A percentile compares a stretch with the other conserved stretches of the same genome.
These are phyloP conservation scores for Anas capensis DNA, from an alignment of 2,797 vertebrate genomes.

Conservation along the genomic window DNA sequence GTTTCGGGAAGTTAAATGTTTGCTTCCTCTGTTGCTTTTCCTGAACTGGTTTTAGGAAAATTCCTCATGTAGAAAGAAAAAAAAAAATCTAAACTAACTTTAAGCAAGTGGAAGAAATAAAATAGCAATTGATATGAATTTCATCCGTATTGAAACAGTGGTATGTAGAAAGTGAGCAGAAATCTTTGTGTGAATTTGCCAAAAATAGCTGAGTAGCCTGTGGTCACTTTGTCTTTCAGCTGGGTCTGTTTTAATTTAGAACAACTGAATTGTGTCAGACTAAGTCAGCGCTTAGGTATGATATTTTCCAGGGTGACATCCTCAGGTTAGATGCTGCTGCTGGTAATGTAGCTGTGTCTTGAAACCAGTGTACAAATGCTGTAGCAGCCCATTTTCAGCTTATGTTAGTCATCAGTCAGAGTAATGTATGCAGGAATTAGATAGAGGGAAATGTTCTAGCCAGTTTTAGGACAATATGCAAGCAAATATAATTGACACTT, in stretches of 20 bases:
- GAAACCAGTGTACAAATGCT: neutral
- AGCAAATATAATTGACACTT: neutral
- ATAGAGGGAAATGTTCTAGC: neutral
- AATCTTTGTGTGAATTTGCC: neutral
- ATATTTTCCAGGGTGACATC: neutral
- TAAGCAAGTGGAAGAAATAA: neutral
- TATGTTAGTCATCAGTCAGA: neutral
- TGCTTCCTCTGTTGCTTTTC: neutral
- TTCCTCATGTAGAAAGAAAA: neutral
- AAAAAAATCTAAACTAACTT: neutral
- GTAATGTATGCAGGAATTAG: neutral
- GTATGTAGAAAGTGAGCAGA: neutral
- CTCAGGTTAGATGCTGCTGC: neutral
- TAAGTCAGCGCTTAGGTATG: neutral
- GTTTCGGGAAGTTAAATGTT: conserved; percentile 19
- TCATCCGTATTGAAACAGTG: neutral
- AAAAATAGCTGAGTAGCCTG: neutral
- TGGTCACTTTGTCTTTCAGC: neutral
- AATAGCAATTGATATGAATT: neutral
- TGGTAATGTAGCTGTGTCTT: neutral
- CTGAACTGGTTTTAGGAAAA: neutral
- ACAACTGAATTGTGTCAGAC: neutral
- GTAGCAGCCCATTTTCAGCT: neutral
- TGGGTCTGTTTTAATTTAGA: neutral
- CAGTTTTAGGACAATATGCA: neutral